These are phyloP conservation scores for Plutomurus gul DNA, from an alignment of 1,140 invertebrate species.

Conservation along the genomic window DNA sequence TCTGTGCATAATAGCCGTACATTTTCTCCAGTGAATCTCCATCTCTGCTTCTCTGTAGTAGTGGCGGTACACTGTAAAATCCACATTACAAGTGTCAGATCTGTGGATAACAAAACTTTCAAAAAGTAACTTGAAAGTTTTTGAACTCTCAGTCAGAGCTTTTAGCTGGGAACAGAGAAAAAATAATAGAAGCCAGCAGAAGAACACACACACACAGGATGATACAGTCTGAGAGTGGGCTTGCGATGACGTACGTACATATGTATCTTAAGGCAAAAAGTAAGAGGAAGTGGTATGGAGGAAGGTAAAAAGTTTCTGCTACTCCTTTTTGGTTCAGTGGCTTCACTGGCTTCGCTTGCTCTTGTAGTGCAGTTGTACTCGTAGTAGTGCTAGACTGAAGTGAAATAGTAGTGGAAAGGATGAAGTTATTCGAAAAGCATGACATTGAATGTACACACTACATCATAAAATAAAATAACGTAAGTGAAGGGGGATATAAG, in stretches of 20 bases:
- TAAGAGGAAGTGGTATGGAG: too few species aligned
- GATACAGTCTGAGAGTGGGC: not conserved
- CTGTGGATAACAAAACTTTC: conserved; percentile 16
- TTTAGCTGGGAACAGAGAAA: not conserved
- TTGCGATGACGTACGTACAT: too few species aligned
- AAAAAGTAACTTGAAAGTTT: conserved; percentile 23
- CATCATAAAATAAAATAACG: conserved; percentile 9
- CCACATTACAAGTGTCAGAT: conserved; percentile 28
- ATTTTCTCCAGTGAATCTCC: not conserved
- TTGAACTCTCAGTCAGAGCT: not conserved
- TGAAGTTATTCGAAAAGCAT: too few species aligned
- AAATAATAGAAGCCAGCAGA: too few species aligned
- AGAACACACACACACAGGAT: not conserved
- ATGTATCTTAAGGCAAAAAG: too few species aligned
- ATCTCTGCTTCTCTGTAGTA: too few species aligned
- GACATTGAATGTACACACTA: not conserved
- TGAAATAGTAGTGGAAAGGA: too few species aligned
- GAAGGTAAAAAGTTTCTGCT: too few species aligned
- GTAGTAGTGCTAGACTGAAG: not conserved
- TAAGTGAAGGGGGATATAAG: conserved; percentile 22
- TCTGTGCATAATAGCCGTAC: not conserved
- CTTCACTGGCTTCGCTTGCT: too few species aligned
- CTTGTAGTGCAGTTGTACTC: not conserved
- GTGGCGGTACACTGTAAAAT: conserved; percentile 8
- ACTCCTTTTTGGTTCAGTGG: too few species aligned